A percentile compares a stretch with the other conserved stretches of the same genome.
These are phyloP conservation scores for Polylopha cassiicola DNA, from an alignment of 2,888 invertebrate genomes.

Conservation along the genomic window DNA sequence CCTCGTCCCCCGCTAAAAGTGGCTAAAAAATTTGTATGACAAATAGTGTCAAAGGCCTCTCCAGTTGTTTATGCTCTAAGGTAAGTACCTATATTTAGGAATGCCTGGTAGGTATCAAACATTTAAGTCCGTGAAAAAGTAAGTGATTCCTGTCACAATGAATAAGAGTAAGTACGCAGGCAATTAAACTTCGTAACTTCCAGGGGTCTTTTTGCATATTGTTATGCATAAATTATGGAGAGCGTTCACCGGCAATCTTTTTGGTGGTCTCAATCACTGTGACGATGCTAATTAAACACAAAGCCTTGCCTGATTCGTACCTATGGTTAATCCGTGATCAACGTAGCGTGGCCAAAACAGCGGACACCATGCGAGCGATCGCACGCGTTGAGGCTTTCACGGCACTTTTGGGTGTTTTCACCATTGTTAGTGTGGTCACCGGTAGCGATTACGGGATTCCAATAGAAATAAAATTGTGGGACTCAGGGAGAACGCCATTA, in stretches of 20 bases:
- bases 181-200: too few species aligned
- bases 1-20: too few species aligned
- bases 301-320: conserved; percentile 53
- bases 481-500: conserved; percentile 75
- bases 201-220: too few species aligned
- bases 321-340: conserved; percentile 39
- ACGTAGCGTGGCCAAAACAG: conserved; percentile 55
- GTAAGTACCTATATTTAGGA: too few species aligned
- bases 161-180: too few species aligned
- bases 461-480: conserved; percentile 67
- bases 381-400: conserved; percentile 43
- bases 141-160: too few species aligned
- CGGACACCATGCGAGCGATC: conserved; percentile 54
- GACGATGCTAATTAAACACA: conserved; percentile 57
- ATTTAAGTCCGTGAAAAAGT: too few species aligned
- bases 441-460: conserved; percentile 54
- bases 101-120: too few species aligned
- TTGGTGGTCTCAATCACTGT: conserved; percentile 39
- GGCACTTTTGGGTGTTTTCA: conserved; percentile 33
- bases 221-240: conserved; percentile 41
- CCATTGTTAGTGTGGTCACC: conserved; percentile 33
- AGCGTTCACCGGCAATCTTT: conserved; percentile 68
- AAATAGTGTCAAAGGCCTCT: too few species aligned
- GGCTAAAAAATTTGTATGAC: too few species aligned
- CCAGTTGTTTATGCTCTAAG: too few species aligned